A percentile compares a stretch with the other conserved stretches of the same genome.
Evolutionary conservation across 2,113 vertebrate genomes (phyloP).

Genomic region (Gambusia holbrooki): DNA sequence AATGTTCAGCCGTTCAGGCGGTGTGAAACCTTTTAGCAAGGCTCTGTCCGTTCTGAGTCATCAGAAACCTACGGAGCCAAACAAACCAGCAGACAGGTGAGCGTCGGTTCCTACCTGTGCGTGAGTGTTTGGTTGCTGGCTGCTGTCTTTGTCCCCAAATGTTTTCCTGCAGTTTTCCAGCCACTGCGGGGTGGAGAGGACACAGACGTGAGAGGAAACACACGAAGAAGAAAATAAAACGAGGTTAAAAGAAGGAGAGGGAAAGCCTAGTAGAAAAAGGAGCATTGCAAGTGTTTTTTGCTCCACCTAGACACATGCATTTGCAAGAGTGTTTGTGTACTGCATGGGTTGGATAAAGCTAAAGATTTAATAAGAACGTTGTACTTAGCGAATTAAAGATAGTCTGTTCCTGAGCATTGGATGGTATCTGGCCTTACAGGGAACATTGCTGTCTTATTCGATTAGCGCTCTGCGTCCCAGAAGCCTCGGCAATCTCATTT

Average conservation of each 20-base stretch:
- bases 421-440: slow-evolving; percentile 76
- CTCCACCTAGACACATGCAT: slow-evolving; percentile 1
- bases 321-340: slow-evolving; percentile 20
- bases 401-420: slow-evolving; percentile 75
- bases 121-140: slow-evolving; percentile 83
- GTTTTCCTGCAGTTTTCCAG: slow-evolving; percentile 95
- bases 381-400: slow-evolving; percentile 84
- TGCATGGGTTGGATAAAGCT: slow-evolving; percentile 40
- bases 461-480: slow-evolving; percentile 83
- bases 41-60: no score
- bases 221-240: neutral
- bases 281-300: neutral
- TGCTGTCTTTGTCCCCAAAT: slow-evolving; percentile 88
- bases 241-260: neutral
- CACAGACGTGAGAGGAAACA: slow-evolving; percentile 15
- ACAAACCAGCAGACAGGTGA: neutral
- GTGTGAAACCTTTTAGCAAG: neutral
- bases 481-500: slow-evolving; percentile 79
- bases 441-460: slow-evolving; percentile 81
- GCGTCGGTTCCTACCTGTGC: slow-evolving; percentile 83
- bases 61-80: neutral
- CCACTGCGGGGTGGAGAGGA: slow-evolving; percentile 81
- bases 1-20: neutral
- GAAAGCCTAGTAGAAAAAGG: neutral
- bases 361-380: slow-evolving; percentile 85